Evolutionary conservation across 2,888 invertebrate genomes (phyloP), one percentile per base, ranked within the genome.

Genomic region (Latrodectus elegans): DNA sequence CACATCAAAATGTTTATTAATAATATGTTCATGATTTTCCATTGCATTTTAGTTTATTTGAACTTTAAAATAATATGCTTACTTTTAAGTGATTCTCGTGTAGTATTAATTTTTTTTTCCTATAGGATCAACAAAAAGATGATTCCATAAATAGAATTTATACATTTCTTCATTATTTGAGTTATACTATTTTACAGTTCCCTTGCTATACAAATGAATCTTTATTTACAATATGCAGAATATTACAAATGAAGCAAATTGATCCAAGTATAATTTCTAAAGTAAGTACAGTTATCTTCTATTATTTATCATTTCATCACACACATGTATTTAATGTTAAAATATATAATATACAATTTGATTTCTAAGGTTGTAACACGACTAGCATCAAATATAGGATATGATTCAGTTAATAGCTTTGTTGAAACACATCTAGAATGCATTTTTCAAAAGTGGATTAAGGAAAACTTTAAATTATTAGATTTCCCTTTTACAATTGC

Each of bases 401-500:
- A 81, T 78, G 38, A 70, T 52, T 68, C 52, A 22, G 49, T 67
- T 10, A 67, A 64, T 55, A 67, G 70, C 49, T 82, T 85, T 55
- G 22, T 85, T 71, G 88, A 88, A 38, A 70, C 73, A 26, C 81
- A 85, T 82, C 14, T 85, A 11, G n/a, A n/a, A 53, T 81, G 52
- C 55, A 51, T 88, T n/a, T 71, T 81, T 65, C 64, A 77, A 26
- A 65, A 77, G 51, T 88, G 88, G 88, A 72, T 82, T 10, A 17
- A 82, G 64, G 74, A 22, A 55, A 84, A 85, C 22, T 78, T 73
- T 64, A 26, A 49, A 17, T 38, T 84, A 22, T 71, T 77, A 71
- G 88, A 85, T n/a, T 88, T 88, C 15, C 88, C 88, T 17, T 81
- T 81, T 65, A 52, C n/a, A 22, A 38, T 82, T 22, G 52, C 85